Evolutionary conservation across 2,888 invertebrate species (phyloP), one percentile per base, ranked within the genome.

Genomic region (Zaprionus obscuricornis): DNA sequence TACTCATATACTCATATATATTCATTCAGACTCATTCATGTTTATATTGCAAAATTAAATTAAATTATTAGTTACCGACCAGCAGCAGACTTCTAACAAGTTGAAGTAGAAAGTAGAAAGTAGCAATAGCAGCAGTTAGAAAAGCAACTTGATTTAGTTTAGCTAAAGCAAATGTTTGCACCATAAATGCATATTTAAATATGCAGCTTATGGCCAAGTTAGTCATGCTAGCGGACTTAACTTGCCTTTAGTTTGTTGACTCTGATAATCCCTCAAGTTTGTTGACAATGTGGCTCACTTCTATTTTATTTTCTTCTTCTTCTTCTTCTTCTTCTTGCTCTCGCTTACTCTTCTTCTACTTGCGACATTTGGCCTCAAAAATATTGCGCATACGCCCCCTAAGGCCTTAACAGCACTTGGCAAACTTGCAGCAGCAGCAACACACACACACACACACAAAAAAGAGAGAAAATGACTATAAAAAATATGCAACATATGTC

Each of bases 211-310:
- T 63, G 57, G 43, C 55, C 60, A 66, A 60, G 57, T 52, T 64
- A 54, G 43, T 29, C 31, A 33, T 33, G 74, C 37, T 14, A 20
- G 26, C 20, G 50, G 59, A 45, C 76, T 65, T 63, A 54, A 64
- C 72, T 56, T 57, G 49, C 60, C 55, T 42, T 56, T 52, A 69
- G 64, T 69, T 49, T 85, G 87, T 87, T 87, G 85, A 85, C 87
- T 83, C 71, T 84, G 85, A 81, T 85, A 85, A 87, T 86, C 86
- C 85, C 63, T 84, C 85, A 87, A 87, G 84, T 86, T 81, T 85
- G 81, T 85, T 85, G 82, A 85, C 84, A 70, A 75, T 85, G 57
- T 66, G 76, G 54, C 76, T 57, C 66, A 66, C 39, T 54, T 31
- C 24, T 3, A 26, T 4, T 2, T 34, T 59, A 51, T 54, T 66